phyloP scores from a whole-genome alignment of 2,888 invertebrate genomes.

The Hyposoter dolosus region DNA sequence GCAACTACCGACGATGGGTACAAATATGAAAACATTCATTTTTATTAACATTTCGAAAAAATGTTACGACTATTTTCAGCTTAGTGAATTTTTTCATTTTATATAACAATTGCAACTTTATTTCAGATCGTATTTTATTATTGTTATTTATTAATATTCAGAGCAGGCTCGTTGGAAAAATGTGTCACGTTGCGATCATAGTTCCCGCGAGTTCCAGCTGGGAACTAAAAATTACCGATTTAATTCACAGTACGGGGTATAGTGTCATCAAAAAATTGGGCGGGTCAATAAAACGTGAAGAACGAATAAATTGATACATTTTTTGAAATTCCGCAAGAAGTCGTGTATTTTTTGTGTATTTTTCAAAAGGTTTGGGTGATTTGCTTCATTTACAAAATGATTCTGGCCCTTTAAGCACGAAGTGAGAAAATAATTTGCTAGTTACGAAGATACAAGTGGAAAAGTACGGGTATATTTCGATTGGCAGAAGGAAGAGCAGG shows the following conservation, averaged over 20 bases:
- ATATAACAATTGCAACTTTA: background rate
- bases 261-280: background rate
- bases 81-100: background rate
- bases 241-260: too few species aligned
- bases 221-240: background rate
- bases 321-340: too few species aligned
- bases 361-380: constrained; percentile 1
- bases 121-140: background rate
- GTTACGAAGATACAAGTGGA: background rate
- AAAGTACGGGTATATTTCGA: constrained; percentile 44
- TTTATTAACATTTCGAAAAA: background rate
- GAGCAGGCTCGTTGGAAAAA: background rate
- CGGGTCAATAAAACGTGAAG: too few species aligned
- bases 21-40: background rate
- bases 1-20: background rate
- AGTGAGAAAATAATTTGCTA: constrained; percentile 30
- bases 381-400: constrained; percentile 77
- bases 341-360: background rate
- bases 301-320: background rate
- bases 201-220: background rate
- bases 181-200: background rate
- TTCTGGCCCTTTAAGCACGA: constrained; percentile 67
- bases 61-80: background rate
- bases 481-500: constrained; percentile 52
- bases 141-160: background rate